Evolutionary conservation across 2,113 vertebrate species (phyloP), one percentile per base, ranked within the genome.

Genomic region (Pangasianodon hypophthalmus): DNA sequence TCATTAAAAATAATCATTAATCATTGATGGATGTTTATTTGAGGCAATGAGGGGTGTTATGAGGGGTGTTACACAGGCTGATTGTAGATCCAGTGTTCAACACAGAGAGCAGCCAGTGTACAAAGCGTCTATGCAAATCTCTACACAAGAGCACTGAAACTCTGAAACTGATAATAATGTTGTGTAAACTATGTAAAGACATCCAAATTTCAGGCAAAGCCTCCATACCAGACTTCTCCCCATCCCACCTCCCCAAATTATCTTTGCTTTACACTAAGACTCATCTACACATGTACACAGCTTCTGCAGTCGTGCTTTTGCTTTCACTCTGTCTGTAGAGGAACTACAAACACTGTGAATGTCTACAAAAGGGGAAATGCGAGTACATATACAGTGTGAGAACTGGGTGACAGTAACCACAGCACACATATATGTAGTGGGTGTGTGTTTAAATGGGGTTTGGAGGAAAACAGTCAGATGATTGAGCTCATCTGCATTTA

Each of bases 401-500:
- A 75, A 26, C 79, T 90, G 50, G 48, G 19, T 87, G 37, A 62
- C 9, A 44, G 26, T 89, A 79, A 89, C 84, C 84, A 67, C 83
- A 89, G 44, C 6, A 19, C 50, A 10, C 24, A 46, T 52, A 11
- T 50, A 48, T 77, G 24, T 2, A 4, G n/a, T 52, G 37, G 24
- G 44, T 19, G 50, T 81, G 5, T 54, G 32, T 19, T 44, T 32
- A 50, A 37, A 50, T 37, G 52, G 69, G 41, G 82, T 77, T 54
- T 54, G 26, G 84, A 29, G 14, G 52, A 82, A 71, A n/a, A 67
- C 73, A 79, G 29, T 6, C 77, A 32, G 16, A 82, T 52, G 29
- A 26, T 54, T 29, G 54, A 82, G 13, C n/a, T 32, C 29, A 82
- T 37, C 37, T 37, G 37, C 37, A 37, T 37, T 37, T 37, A 82